Evolutionary conservation across 2,888 invertebrate genomes (phyloP).

Genomic region (Actias luna): DNA sequence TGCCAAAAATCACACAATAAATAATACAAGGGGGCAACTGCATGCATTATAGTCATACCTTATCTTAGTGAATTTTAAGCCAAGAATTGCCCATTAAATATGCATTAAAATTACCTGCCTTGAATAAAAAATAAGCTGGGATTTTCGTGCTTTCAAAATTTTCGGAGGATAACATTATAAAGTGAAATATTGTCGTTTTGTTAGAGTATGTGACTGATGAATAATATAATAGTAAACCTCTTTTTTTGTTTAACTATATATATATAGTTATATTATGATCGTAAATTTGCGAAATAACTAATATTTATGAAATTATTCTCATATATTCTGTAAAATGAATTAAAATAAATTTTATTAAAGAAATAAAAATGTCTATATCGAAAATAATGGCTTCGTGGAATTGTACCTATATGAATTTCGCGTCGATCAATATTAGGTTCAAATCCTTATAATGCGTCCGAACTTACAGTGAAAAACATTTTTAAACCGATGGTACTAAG

Average conservation of each 20-base stretch:
- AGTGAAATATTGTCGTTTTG: neutral
- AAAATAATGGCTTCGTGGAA: too few species aligned
- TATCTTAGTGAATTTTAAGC: slow-evolving; percentile 81
- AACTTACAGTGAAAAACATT: too few species aligned
- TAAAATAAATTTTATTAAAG: too few species aligned
- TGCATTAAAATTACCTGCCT: slow-evolving; percentile 81
- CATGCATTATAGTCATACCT: slow-evolving; percentile 79
- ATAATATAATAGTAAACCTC: neutral
- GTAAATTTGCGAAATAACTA: too few species aligned
- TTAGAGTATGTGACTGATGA: neutral
- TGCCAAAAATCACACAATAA: slow-evolving; percentile 82
- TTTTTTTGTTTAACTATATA: neutral
- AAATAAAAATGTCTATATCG: too few species aligned
- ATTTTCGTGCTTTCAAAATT: slow-evolving; percentile 38
- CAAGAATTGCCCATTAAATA: slow-evolving; percentile 81
- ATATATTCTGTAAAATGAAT: too few species aligned
- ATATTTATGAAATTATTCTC: neutral
- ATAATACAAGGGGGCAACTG: slow-evolving; percentile 74
- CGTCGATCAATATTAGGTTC: too few species aligned
- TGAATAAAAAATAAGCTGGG: slow-evolving; percentile 64
- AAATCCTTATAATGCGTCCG: too few species aligned
- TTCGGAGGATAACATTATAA: neutral
- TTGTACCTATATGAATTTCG: too few species aligned
- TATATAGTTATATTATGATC: neutral
- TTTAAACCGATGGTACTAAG: too few species aligned